Evolutionary conservation across 2,113 vertebrate genomes (phyloP), one percentile per base, ranked within the genome.

Genomic region (Antechinus stuartii): DNA sequence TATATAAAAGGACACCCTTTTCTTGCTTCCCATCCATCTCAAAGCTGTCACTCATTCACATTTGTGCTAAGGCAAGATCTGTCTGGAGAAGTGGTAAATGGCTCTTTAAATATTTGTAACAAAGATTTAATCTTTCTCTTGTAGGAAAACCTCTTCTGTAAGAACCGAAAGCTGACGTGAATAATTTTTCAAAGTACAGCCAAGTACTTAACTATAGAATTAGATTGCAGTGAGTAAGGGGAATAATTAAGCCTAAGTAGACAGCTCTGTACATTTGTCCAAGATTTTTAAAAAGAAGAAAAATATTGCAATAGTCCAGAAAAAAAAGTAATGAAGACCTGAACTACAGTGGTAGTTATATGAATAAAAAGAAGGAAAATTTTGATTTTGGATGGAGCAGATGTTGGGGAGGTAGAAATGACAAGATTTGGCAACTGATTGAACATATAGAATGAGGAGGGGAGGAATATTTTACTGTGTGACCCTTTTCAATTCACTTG

Each of bases 261-360:
- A 84, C 68, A 84, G 68, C 68, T 84, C 68, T 84, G 68, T 84
- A 84, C 68, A 84, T 84, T 84, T 84, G 68, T 84, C 68, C 68
- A 84, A 42, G 68, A 84, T 84, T 84, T 84, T 84, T 84, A 42
- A 84, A 84, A 84, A 42, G 68, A 42, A 84, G n/a, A 84, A 84
- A 84, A 84, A 84, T 84, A 84, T 84, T 84, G 68, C 19, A 84
- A 84, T 23, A 84, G 35, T 42, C 6, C 68, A 84, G n/a, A 42
- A 84, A 68, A 23, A 55, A 84, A 68, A 35, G 30, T 68, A 68
- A 42, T 84, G n/a, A 42, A 7, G 7, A 84, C 68, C 35, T 42
- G n/a, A 42, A 42, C 68, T 42, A 23, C 2, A 19, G 7, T 84
- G 68, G n/a, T 84, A 84, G 68, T 35, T 8, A 42, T 42, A n/a